A percentile compares a stretch with the other conserved stretches of the same genome.
phyloP scores from a whole-genome alignment of 2,797 vertebrate genomes.

The Pelochelys cantorii region DNA sequence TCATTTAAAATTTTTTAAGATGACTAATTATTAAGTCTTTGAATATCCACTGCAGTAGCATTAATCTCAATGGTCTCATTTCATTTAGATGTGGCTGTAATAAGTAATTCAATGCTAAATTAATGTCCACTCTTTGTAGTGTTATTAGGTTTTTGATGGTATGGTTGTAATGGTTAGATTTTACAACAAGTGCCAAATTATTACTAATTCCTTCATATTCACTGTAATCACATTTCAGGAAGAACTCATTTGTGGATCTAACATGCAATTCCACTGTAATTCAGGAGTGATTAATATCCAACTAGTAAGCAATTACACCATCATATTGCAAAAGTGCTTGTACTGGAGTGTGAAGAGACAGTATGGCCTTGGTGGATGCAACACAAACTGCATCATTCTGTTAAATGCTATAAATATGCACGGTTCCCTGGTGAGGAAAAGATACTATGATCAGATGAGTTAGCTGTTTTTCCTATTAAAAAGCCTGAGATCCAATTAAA shows the following conservation, averaged over 20 bases:
- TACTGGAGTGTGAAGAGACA: not conserved
- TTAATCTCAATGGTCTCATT: slow-evolving; percentile 44
- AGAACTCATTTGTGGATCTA: slow-evolving; percentile 47
- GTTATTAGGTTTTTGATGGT: slow-evolving; percentile 50
- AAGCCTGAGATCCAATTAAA: not conserved
- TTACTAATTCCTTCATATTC: slow-evolving; percentile 72
- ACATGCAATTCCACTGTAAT: slow-evolving; percentile 63
- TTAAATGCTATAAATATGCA: not conserved
- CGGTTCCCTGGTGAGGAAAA: not conserved
- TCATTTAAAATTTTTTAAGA: slow-evolving; percentile 40
- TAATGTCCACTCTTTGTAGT: slow-evolving; percentile 44
- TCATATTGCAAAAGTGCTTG: slow-evolving; percentile 22
- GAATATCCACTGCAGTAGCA: slow-evolving; percentile 38
- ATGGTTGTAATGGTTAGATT: slow-evolving; percentile 22
- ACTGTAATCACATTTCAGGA: slow-evolving; percentile 64
- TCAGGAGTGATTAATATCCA: slow-evolving; percentile 58
- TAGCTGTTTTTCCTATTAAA: not conserved
- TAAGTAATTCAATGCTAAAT: slow-evolving; percentile 68
- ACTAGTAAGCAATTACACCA: slow-evolving; percentile 40
- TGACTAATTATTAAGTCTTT: slow-evolving; percentile 42
- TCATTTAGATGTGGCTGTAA: slow-evolving; percentile 6
- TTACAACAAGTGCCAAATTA: slow-evolving; percentile 57
- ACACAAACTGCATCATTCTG: not conserved
- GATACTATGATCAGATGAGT: not conserved
- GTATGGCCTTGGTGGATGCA: not conserved